A percentile compares a stretch with the other conserved stretches of the same genome.
Evolutionary conservation across 2,888 invertebrate species (phyloP).

Genomic region (Leptopilina drosophilae): DNA sequence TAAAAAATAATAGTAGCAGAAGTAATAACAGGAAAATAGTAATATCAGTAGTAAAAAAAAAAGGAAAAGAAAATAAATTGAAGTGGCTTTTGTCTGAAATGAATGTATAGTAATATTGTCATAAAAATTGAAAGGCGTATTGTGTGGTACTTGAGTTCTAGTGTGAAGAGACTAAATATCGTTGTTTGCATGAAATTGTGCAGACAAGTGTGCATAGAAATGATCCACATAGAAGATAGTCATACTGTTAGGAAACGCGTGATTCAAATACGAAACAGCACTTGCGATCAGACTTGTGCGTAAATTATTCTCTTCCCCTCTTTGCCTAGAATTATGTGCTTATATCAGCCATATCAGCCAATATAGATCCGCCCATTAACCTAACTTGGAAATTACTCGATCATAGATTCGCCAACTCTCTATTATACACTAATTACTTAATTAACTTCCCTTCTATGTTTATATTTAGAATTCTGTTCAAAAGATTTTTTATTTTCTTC

Average conservation of each 20-base stretch:
- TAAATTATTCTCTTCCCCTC: slow-evolving; percentile 11
- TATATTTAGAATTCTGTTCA: neutral
- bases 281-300: slow-evolving; percentile 15
- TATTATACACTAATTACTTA: neutral
- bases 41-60: too few species aligned
- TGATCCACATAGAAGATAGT: neutral
- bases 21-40: too few species aligned
- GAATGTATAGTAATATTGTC: too few species aligned
- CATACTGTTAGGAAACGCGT: neutral
- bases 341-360: slow-evolving; percentile 1
- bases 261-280: slow-evolving; percentile 19
- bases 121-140: too few species aligned
- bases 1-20: too few species aligned
- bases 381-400: slow-evolving; percentile 4
- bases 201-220: slow-evolving; percentile 3
- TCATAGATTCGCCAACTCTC: neutral
- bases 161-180: neutral
- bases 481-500: neutral
- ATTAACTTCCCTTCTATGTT: neutral
- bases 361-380: slow-evolving; percentile 2
- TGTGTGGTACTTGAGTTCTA: too few species aligned
- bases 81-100: too few species aligned
- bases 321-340: slow-evolving; percentile 6
- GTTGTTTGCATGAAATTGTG: neutral
- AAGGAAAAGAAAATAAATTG: too few species aligned